A percentile compares a stretch with the other conserved stretches of the same genome.
Evolutionary conservation across 2,888 invertebrate species (phyloP).

Genomic region (Meliscaeva auricollis): DNA sequence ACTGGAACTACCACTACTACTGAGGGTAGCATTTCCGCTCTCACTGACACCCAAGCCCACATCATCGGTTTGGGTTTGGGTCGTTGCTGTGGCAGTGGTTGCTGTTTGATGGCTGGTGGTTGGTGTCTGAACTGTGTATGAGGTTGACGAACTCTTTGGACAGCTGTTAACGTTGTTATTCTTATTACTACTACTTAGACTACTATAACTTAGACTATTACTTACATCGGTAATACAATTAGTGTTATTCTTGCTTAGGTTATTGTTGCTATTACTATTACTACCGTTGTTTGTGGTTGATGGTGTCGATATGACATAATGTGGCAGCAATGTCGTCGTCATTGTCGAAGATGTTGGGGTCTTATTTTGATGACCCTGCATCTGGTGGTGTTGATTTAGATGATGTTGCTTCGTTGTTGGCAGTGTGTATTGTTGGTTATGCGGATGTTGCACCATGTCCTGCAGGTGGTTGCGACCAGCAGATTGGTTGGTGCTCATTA

Average conservation of each 20-base stretch:
- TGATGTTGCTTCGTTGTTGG: constrained; percentile 76
- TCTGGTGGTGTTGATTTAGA: constrained; percentile 52
- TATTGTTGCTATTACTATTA: constrained; percentile 74
- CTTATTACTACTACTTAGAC: constrained; percentile 71
- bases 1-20: constrained; percentile 18
- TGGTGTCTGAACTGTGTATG: constrained; percentile 77
- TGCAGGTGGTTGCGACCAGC: constrained; percentile 77
- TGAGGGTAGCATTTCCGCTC: neutral
- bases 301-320: constrained; percentile 77
- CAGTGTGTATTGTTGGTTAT: constrained; percentile 78
- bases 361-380: constrained; percentile 58
- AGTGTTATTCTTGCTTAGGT: constrained; percentile 74
- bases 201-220: constrained; percentile 73
- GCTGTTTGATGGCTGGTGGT: constrained; percentile 67
- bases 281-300: constrained; percentile 71
- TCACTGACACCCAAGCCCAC: constrained; percentile 30
- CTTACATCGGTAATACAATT: constrained; percentile 71
- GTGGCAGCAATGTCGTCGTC: constrained; percentile 73
- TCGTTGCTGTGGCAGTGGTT: constrained; percentile 80
- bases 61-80: constrained; percentile 83
- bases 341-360: constrained; percentile 59
- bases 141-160: constrained; percentile 64
- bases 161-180: constrained; percentile 77
- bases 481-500: constrained; percentile 47
- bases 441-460: constrained; percentile 62